These are phyloP conservation scores for Parnassius orleans DNA, from an alignment of 2,888 invertebrate species.

Conservation along the genomic window DNA sequence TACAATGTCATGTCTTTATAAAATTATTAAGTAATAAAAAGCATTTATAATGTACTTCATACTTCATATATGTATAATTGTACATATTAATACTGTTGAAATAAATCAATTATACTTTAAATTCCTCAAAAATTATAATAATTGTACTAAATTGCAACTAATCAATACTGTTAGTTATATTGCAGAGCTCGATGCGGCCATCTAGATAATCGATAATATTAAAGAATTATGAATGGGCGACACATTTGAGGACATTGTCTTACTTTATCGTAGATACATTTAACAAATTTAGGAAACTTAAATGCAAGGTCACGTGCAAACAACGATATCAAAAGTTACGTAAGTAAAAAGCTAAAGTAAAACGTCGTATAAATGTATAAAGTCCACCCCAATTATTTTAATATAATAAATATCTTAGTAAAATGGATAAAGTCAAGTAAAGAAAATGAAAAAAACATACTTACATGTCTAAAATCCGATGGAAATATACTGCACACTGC, in stretches of 20 bases:
- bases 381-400: background rate
- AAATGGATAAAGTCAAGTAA: constrained; percentile 11
- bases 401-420: background rate
- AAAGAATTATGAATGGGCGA: constrained; percentile 20
- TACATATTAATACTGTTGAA: no score
- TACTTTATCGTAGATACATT: constrained; percentile 7
- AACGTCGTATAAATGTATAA: constrained; percentile 12
- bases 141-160: constrained; percentile 22
- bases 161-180: constrained; percentile 33
- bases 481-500: constrained; percentile 65
- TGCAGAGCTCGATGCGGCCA: constrained; percentile 23
- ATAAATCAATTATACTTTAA: background rate
- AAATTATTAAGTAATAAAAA: constrained; percentile 17
- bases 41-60: no score
- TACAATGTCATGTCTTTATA: constrained; percentile 16
- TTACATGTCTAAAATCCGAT: constrained; percentile 75
- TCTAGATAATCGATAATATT: constrained; percentile 30
- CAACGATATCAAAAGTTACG: constrained; percentile 72
- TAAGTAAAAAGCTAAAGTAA: constrained; percentile 50
- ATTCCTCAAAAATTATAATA: background rate
- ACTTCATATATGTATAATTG: no score
- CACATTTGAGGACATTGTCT: constrained; percentile 14
- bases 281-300: constrained; percentile 33
- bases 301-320: constrained; percentile 76
- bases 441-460: constrained; percentile 36